A percentile compares a stretch with the other conserved stretches of the same genome.
These are phyloP conservation scores for Athalia rosae DNA, from an alignment of 2,888 invertebrate genomes.

Conservation along the genomic window DNA sequence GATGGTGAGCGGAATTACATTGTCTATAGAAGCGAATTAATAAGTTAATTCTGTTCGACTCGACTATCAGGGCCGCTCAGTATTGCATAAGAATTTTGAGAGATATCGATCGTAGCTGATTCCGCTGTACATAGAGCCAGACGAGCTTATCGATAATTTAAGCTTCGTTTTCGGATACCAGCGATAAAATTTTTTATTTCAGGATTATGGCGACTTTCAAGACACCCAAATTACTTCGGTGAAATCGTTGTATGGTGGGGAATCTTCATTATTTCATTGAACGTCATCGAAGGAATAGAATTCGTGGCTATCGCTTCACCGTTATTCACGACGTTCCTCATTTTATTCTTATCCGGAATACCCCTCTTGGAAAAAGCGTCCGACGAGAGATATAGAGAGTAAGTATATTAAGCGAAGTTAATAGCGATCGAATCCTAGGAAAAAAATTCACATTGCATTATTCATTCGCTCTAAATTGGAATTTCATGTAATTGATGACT, in stretches of 20 bases:
- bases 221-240: slow-evolving; percentile 97
- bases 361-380: slow-evolving; percentile 90
- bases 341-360: slow-evolving; percentile 93
- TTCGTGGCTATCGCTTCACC: slow-evolving; percentile 92
- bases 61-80: slow-evolving; percentile 56
- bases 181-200: slow-evolving; percentile 49
- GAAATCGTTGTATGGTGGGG: slow-evolving; percentile 97
- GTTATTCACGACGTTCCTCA: slow-evolving; percentile 89
- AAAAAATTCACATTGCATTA: not conserved
- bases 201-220: slow-evolving; percentile 90
- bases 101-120: slow-evolving; percentile 1
- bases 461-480: not conserved
- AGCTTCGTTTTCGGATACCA: not conserved
- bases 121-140: not conserved
- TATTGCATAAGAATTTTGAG: not conserved
- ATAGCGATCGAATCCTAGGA: not conserved
- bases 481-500: not conserved
- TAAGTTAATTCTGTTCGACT: not conserved
- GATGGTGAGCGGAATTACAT: slow-evolving; percentile 78
- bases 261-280: slow-evolving; percentile 90
- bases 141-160: not conserved
- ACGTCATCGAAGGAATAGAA: slow-evolving; percentile 89
- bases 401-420: slow-evolving; percentile 69
- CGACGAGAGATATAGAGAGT: slow-evolving; percentile 92
- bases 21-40: not conserved